Percentiles rank a stretch among this genome's conserved stretches.
phyloP scores from a whole-genome alignment of 2,113 vertebrate species.

The Oreocharis arfaki region DNA sequence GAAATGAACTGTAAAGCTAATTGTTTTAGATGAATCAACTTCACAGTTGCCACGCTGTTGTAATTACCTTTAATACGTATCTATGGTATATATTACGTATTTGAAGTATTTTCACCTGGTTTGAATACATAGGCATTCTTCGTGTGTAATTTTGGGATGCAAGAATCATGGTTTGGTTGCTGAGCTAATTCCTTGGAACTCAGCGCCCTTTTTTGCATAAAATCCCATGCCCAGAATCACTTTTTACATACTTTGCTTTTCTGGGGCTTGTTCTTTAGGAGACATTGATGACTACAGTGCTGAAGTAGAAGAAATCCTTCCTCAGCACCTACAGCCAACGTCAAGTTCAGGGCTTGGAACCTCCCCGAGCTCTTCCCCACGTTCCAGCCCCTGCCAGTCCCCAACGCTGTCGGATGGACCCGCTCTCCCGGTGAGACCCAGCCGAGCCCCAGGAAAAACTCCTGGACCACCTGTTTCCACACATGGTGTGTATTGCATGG shows the following conservation, averaged over 20 bases:
- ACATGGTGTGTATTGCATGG: slow-evolving; percentile 55
- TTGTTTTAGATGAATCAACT: not conserved
- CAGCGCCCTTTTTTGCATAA: not conserved
- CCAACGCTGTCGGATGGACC: slow-evolving; percentile 86
- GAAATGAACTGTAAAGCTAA: not conserved
- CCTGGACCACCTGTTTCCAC: slow-evolving; percentile 69
- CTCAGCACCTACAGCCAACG: slow-evolving; percentile 89
- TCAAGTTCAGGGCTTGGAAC: slow-evolving; percentile 75
- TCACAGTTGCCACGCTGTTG: not conserved
- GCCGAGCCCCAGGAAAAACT: slow-evolving; percentile 73
- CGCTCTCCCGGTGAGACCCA: slow-evolving; percentile 75
- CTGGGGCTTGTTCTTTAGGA: slow-evolving; percentile 68
- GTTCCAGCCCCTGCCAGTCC: slow-evolving; percentile 89
- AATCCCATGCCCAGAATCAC: not conserved
- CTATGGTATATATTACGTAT: rapidly evolving
- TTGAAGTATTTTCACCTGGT: not conserved
- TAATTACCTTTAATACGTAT: not conserved
- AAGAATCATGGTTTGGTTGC: not conserved
- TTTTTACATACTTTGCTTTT: not conserved
- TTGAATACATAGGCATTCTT: not conserved
- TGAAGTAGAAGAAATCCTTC: slow-evolving; percentile 92
- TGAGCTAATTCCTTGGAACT: not conserved
- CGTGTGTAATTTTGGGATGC: not conserved
- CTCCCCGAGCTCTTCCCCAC: slow-evolving; percentile 87
- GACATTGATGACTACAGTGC: slow-evolving; percentile 88